Evolutionary conservation across 2,888 invertebrate species (phyloP), one percentile per base, ranked within the genome.

Genomic region (Mechanitis mazaeus): DNA sequence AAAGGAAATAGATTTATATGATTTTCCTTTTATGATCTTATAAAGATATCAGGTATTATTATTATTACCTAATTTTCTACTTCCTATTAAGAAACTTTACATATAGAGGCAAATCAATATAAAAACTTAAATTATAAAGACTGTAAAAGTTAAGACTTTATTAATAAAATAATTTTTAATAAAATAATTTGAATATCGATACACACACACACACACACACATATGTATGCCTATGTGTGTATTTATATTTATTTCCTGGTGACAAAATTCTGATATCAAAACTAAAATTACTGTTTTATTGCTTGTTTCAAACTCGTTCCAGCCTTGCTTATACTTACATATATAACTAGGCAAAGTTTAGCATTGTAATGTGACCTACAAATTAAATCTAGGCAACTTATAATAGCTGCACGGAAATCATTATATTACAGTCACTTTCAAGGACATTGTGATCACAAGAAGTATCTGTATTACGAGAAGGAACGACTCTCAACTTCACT

Each of bases 401-500:
- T 38, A 33, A 46, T 46, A 35, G 59, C 63, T 60, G 67, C 64
- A 69, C 69, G 71, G 71, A 72, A 72, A 72, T 67, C 62, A 63
- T 61, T 69, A 63, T 42, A 42, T 9, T 64, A 64, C 65, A 66
- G 69, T 57, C 67, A 66, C 66, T 70, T 69, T 71, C 71, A 72
- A 72, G 71, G 71, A 70, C 69, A 69, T 31, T 31, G 11, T 9
- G 50, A 50, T 31, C 11, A 50, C 11, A 50, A 31, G 20, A 31
- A 3, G 31, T 50, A 50, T 50, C 6, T 47, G 35, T 35, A 35
- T 35, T 35, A 35, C 3, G 35, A 47, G 28, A 28, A 47, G 47
- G n/a, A 47, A 47, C 47, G 12, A 2, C 5, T 11, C 31, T 50
- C 5, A 45, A 58, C 33, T 45, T 28, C 55, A 53, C 28, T 38